Conservation (phyloP, 2,113 vertebrate genomes). For the Fregetta grallaria region DNA sequence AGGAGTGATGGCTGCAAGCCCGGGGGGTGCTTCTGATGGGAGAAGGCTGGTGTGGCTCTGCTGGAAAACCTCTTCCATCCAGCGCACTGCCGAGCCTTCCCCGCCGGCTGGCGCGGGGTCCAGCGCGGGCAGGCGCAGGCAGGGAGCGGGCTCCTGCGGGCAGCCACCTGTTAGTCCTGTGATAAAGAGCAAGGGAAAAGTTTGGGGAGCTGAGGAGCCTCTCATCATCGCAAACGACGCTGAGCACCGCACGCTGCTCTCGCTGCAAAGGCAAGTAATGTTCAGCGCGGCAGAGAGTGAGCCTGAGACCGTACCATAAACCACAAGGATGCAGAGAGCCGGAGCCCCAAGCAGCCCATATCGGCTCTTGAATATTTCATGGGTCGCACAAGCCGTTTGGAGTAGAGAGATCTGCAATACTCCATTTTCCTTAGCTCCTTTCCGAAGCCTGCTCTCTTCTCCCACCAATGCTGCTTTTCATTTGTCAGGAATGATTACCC, state of each 20-base stretch:
- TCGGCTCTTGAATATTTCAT: neutral
- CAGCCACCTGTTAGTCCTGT: neutral
- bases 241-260: neutral
- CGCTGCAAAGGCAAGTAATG: neutral
- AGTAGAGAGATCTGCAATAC: accelerated
- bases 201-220: neutral
- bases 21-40: neutral
- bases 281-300: neutral
- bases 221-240: neutral
- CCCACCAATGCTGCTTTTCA: neutral
- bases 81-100: neutral
- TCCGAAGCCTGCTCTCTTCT: neutral
- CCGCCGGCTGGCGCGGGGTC: neutral
- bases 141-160: neutral
- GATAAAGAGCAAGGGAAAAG: neutral
- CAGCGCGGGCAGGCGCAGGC: neutral
- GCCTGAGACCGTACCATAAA: neutral
- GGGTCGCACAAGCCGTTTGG: neutral
- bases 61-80: neutral
- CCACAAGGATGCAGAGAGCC: neutral
- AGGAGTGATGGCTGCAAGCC: neutral
- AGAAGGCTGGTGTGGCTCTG: neutral
- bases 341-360: neutral
- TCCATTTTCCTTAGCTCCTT: neutral
- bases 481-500: neutral